Evolutionary conservation across 2,113 vertebrate species (phyloP).

Genomic region (Naja naja): DNA sequence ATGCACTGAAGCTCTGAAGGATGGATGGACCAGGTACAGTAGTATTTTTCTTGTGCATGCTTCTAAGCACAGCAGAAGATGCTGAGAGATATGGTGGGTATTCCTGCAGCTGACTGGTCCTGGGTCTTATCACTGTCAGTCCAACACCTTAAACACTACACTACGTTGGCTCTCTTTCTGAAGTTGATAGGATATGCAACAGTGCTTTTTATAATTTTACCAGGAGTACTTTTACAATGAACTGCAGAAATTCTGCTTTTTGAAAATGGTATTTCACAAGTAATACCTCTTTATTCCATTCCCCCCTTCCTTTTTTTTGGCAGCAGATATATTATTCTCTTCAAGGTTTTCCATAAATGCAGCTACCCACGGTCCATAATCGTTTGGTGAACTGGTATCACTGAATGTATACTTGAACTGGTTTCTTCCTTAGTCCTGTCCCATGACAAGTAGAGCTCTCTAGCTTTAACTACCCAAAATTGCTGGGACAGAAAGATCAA

Average conservation of each 20-base stretch:
- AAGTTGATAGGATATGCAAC: not conserved
- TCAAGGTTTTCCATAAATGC: not conserved
- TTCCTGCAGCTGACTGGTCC: not conserved
- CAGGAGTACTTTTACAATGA: not conserved
- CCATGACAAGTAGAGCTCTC: not conserved
- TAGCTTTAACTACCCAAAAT: not conserved
- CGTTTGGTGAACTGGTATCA: not conserved
- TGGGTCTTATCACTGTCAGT: not conserved
- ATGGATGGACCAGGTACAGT: conserved; percentile 55
- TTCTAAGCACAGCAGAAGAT: not conserved
- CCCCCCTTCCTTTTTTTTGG: not conserved
- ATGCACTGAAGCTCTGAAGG: conserved; percentile 47
- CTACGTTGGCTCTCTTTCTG: not conserved
- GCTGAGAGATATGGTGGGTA: not conserved
- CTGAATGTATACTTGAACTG: not conserved
- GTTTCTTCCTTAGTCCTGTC: not conserved
- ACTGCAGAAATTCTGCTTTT: not conserved
- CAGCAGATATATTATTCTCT: not conserved
- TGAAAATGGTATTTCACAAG: not conserved
- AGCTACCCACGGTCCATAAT: not conserved
- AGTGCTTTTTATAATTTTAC: not conserved
- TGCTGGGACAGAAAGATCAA: not conserved
- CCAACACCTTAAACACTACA: not conserved
- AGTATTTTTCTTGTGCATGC: not conserved
- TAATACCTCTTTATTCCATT: not conserved